These are phyloP conservation scores for Drosophila fuyamai DNA, from an alignment of 1,140 invertebrate species.

Conservation along the genomic window DNA sequence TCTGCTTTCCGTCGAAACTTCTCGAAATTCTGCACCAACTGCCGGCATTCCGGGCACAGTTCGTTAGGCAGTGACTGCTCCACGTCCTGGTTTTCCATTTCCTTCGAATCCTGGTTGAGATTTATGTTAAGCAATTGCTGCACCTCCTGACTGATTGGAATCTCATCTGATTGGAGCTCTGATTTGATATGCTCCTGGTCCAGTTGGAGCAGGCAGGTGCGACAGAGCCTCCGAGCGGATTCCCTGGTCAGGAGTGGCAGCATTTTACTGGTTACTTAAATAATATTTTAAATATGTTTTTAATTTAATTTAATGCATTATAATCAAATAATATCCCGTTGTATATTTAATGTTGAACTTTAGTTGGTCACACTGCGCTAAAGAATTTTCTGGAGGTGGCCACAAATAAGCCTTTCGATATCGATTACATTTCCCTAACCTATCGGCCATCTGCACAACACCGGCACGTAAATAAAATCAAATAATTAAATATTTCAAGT, in stretches of 20 bases:
- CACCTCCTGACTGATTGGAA: conserved; percentile 26
- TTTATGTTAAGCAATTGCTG: conserved; percentile 23
- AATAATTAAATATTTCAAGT: background rate
- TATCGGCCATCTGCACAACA: background rate
- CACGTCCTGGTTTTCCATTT: conserved; percentile 5
- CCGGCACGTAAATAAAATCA: conserved; percentile 5
- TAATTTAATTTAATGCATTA: background rate
- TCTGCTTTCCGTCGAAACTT: conserved; percentile 45
- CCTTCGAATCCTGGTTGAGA: background rate
- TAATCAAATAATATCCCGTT: too few species aligned
- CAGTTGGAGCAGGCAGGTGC: conserved; percentile 57
- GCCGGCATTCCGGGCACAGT: conserved; percentile 43
- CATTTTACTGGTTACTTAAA: conserved; percentile 1
- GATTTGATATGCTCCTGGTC: conserved; percentile 9
- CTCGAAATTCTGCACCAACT: conserved; percentile 26
- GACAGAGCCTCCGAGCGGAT: conserved; percentile 42
- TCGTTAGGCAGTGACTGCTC: conserved; percentile 32
- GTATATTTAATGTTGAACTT: background rate
- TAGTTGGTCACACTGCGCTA: background rate
- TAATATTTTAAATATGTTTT: background rate
- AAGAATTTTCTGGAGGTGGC: background rate
- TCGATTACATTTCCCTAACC: background rate
- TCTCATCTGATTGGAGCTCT: background rate
- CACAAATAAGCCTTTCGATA: background rate
- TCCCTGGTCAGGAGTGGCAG: conserved; percentile 16